Evolutionary conservation across 2,797 vertebrate species (phyloP).

Genomic region (Neosalanx taihuensis): DNA sequence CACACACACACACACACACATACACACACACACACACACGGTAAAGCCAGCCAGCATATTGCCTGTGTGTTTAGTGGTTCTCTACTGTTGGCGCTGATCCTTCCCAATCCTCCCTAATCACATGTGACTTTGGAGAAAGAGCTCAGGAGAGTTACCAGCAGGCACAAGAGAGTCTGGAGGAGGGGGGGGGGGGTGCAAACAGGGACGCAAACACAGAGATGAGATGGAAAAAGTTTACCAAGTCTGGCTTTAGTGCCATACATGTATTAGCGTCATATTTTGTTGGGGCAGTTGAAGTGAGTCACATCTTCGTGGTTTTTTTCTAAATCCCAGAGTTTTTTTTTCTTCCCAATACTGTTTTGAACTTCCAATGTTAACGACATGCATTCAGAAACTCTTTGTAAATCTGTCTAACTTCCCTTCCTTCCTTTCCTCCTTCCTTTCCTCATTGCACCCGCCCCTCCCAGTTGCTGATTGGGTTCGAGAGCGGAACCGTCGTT

Average conservation of each 20-base stretch:
- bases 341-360: neutral
- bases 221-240: constrained; percentile 8
- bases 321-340: neutral
- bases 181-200: neutral
- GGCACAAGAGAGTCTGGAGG: neutral
- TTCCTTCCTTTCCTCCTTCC: neutral
- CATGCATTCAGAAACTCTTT: too few species aligned
- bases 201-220: neutral
- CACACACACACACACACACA: neutral
- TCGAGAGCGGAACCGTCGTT: constrained; percentile 94
- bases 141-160: neutral
- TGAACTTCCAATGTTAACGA: neutral
- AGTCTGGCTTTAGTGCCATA: neutral
- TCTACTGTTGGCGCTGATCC: neutral
- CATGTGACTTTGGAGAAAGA: neutral
- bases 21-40: neutral
- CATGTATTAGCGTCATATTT: neutral
- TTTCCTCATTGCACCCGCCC: neutral
- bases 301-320: neutral
- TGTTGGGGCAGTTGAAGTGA: neutral
- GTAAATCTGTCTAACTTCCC: neutral
- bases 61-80: neutral
- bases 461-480: constrained; percentile 88
- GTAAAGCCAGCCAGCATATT: neutral
- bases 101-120: neutral